Evolutionary conservation across 2,888 invertebrate genomes (phyloP).

Genomic region (Xiphydria camelus): DNA sequence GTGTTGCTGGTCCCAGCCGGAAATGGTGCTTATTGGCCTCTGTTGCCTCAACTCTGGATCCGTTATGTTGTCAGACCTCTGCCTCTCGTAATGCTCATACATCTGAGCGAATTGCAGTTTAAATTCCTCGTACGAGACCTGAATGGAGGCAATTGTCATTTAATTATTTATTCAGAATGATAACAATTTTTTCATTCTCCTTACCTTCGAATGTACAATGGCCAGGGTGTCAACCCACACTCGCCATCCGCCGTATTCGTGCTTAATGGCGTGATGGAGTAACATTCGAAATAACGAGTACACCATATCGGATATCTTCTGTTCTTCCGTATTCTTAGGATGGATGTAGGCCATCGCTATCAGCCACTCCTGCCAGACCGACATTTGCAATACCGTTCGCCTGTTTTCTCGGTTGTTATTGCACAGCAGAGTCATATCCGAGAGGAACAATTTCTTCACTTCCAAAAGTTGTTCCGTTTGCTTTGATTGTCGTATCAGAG

Average conservation of each 20-base stretch:
- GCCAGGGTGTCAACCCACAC: slow-evolving; percentile 99
- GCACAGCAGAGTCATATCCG: slow-evolving; percentile 97
- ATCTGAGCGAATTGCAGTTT: slow-evolving; percentile 96
- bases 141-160: slow-evolving; percentile 28
- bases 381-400: slow-evolving; percentile 98
- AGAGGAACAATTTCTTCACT: slow-evolving; percentile 94
- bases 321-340: slow-evolving; percentile 92
- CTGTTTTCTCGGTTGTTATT: slow-evolving; percentile 97
- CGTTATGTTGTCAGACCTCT: slow-evolving; percentile 91
- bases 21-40: slow-evolving; percentile 93
- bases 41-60: slow-evolving; percentile 92
- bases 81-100: slow-evolving; percentile 94
- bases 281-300: slow-evolving; percentile 97
- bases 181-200: slow-evolving; percentile 16
- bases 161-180: slow-evolving; percentile 1
- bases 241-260: slow-evolving; percentile 99
- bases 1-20: slow-evolving; percentile 83
- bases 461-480: slow-evolving; percentile 88
- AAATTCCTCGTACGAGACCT: slow-evolving; percentile 98
- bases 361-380: slow-evolving; percentile 99
- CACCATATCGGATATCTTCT: slow-evolving; percentile 97
- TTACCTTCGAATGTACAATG: slow-evolving; percentile 97
- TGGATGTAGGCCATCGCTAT: slow-evolving; percentile 98
- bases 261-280: slow-evolving; percentile 97
- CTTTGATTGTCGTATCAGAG: slow-evolving; percentile 94